Evolutionary conservation across 2,888 invertebrate species (phyloP), one percentile per base, ranked within the genome.

Genomic region (Megalurothrips usitatus): DNA sequence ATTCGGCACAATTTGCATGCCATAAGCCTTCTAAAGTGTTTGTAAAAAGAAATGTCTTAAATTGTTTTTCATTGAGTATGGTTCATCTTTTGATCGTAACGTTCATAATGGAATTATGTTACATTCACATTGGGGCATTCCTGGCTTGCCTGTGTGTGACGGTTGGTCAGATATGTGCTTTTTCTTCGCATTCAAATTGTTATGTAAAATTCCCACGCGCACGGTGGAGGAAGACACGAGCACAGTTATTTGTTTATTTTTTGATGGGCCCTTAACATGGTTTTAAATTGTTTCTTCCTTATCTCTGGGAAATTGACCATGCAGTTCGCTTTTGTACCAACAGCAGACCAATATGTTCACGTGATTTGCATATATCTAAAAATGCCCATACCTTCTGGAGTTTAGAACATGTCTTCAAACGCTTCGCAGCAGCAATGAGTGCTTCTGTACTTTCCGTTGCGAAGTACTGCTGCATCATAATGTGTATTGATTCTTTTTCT

Each of bases 141-240:
- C 34, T 58, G 58, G 58, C 58, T 19, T 58, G 19, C 14, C 17
- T 58, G 58, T 58, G 58, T 9, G 58, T 19, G 14, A 58, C 58
- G 17, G 34, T 6, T 43, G 34, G 34, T 43, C 34, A 6, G 6
- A 58, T 58, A 0, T 58, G 58, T 19, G 58, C 58, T 58, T 58
- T 43, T 58, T 58, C 58, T 58, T 58, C 58, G 14, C 58, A 58
- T 58, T 58, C 34, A 43, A 58, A 19, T 58, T 58, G 17, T 58
- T 14, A 11, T 17, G 52, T 17, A 58, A 58, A 14, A 58, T 6
- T 58, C 14, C 58, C 58, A 58, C 58, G 14, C 14, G 58, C 58
- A 58, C 58, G 58, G 82, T 83, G 83, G 83, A 82, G 81, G 83
- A 82, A 82, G 81, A 79, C 43, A 80, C 28, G n/a, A 80, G 52